These are phyloP conservation scores for Odontothrips loti DNA, from an alignment of 2,888 invertebrate genomes.

Conservation along the genomic window DNA sequence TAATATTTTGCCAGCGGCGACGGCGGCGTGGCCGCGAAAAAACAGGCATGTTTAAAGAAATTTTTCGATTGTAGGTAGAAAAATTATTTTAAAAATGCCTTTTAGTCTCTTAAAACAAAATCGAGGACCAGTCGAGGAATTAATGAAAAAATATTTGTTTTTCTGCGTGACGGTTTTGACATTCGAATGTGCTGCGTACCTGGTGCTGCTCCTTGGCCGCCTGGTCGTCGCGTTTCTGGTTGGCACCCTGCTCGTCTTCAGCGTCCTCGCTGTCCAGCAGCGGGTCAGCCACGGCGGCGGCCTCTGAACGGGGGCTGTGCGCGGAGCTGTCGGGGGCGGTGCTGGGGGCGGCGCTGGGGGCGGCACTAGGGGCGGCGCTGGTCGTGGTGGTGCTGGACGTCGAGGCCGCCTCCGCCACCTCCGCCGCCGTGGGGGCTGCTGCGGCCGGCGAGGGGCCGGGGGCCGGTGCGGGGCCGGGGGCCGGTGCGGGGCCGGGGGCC, in stretches of 20 bases:
- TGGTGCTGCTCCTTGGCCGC: constrained; percentile 1
- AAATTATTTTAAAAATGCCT: too few species aligned
- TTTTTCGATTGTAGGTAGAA: too few species aligned
- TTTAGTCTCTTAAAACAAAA: too few species aligned
- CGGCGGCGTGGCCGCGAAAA: too few species aligned
- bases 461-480: neutral
- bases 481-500: neutral
- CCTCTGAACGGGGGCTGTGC: neutral
- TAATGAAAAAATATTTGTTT: too few species aligned
- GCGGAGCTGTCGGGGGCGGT: neutral
- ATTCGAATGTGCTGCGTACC: neutral
- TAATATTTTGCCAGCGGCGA: too few species aligned
- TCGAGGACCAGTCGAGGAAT: too few species aligned
- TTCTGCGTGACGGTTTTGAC: neutral
- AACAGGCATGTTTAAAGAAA: too few species aligned
- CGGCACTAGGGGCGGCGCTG: neutral
- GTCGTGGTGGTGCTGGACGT: neutral
- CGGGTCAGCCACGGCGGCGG: neutral
- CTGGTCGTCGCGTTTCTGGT: neutral
- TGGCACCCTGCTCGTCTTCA: neutral
- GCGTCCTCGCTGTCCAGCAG: neutral
- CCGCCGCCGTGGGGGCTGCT: neutral
- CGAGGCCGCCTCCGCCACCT: neutral
- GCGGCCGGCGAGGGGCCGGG: neutral
- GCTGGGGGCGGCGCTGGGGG: neutral